A percentile compares a stretch with the other conserved stretches of the same genome.
phyloP scores from a whole-genome alignment of 2,888 invertebrate genomes.

The Xestia c-nigrum region DNA sequence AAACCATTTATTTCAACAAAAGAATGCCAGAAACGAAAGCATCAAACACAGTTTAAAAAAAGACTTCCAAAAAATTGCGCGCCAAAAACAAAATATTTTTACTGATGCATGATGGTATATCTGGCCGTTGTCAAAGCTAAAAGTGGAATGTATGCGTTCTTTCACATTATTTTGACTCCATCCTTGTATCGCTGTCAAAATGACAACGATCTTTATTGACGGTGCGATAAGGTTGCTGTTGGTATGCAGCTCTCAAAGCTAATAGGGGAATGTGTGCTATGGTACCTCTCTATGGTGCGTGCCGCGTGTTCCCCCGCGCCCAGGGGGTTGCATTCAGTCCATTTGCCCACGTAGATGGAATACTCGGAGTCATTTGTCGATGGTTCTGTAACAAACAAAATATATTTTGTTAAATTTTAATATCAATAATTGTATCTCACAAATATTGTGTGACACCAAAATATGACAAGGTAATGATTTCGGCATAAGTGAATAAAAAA shows the following conservation, averaged over 20 bases:
- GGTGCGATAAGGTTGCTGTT: neutral
- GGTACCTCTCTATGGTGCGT: conserved; percentile 78
- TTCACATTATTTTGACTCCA: neutral
- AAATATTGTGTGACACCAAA: neutral
- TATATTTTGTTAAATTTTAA: neutral
- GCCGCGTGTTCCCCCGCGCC: conserved; percentile 77
- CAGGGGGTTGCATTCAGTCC: conserved; percentile 82
- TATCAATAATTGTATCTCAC: neutral
- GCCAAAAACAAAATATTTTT: no score
- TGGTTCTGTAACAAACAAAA: conserved; percentile 71
- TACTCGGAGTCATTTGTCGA: conserved; percentile 74
- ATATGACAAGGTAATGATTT: neutral
- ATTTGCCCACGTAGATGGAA: conserved; percentile 83
- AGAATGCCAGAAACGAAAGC: neutral
- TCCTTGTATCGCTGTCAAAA: neutral
- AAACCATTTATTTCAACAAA: neutral
- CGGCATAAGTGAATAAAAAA: neutral
- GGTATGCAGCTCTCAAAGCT: neutral
- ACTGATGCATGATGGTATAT: conserved; percentile 4
- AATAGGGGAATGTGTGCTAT: conserved; percentile 29
- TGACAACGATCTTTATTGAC: neutral
- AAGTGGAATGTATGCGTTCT: conserved; percentile 29
- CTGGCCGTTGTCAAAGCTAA: conserved; percentile 42
- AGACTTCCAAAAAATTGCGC: conserved; percentile 4
- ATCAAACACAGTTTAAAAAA: conserved; percentile 15